Conservation (phyloP, 2,888 invertebrate species). For the Tubiluchus corallicola region DNA sequence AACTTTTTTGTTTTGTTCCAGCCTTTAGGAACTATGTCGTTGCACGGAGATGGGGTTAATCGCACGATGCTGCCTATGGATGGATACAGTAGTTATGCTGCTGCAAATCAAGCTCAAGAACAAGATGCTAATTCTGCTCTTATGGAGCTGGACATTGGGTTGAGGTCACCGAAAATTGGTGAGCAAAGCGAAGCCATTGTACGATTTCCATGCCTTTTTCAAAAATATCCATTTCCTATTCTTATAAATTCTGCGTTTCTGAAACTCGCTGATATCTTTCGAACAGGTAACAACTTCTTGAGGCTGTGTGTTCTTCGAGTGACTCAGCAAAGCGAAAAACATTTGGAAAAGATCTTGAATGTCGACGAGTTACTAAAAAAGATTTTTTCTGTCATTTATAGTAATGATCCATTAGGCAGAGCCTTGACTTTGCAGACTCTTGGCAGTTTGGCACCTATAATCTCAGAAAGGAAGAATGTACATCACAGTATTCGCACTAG, state of each 20-base stretch:
- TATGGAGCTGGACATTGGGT: conserved; percentile 36
- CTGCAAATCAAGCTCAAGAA: too few relatives aligned
- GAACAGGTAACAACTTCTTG: conserved; percentile 70
- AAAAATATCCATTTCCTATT: conserved; percentile 94
- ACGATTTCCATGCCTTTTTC: conserved; percentile 77
- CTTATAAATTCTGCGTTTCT: conserved; percentile 87
- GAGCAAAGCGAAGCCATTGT: conserved; percentile 96
- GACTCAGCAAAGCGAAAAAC: conserved; percentile 85
- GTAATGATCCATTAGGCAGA: conserved; percentile 85
- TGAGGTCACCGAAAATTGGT: conserved; percentile 72
- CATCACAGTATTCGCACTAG: conserved; percentile 83
- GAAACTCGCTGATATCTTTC: conserved; percentile 84
- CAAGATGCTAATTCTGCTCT: conserved; percentile 10
- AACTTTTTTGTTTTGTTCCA: too few relatives aligned
- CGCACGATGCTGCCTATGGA: too few relatives aligned
- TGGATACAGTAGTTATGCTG: too few relatives aligned
- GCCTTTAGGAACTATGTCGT: too few relatives aligned
- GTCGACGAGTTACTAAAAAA: conserved; percentile 80
- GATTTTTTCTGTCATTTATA: conserved; percentile 81
- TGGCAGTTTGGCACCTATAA: conserved; percentile 77
- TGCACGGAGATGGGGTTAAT: too few relatives aligned
- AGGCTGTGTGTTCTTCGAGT: conserved; percentile 78
- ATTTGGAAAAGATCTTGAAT: conserved; percentile 78
- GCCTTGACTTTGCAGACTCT: conserved; percentile 67
- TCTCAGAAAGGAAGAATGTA: conserved; percentile 79